phyloP scores from a whole-genome alignment of 2,113 vertebrate genomes.

The Ciconia boyciana region DNA sequence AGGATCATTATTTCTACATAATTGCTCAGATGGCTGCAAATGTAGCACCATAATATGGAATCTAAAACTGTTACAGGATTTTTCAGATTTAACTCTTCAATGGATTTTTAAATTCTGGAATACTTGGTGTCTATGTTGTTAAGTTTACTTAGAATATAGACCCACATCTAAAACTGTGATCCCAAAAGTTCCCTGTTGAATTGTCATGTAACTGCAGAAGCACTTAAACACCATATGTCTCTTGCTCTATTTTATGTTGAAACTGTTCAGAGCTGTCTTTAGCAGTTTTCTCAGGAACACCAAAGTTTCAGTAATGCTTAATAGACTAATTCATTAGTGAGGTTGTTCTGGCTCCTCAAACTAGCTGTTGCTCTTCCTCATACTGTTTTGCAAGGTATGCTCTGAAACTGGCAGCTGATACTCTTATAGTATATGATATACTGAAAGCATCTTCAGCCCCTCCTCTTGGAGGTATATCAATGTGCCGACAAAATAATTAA shows the following conservation, averaged over 20 bases:
- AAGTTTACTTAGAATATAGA: background rate
- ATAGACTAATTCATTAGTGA: background rate
- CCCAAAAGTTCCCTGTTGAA: background rate
- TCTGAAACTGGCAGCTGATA: background rate
- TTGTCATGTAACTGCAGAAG: background rate
- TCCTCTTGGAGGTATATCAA: background rate
- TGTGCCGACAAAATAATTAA: background rate
- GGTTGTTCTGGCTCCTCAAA: background rate
- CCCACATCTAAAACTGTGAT: background rate
- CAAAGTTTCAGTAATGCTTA: background rate
- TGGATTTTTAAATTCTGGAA: background rate
- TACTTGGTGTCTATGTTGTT: background rate
- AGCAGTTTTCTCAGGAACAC: background rate
- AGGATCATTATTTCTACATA: background rate
- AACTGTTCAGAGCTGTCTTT: background rate
- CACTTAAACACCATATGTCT: background rate
- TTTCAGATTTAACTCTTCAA: background rate
- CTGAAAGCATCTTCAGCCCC: background rate
- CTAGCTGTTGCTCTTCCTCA: background rate
- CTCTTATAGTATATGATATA: accelerated
- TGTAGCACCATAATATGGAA: background rate
- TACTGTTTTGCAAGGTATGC: background rate
- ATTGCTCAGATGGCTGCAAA: background rate
- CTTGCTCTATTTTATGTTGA: background rate
- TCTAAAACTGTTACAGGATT: background rate